These are phyloP conservation scores for Xyrichtys novacula DNA, from an alignment of 2,797 vertebrate genomes.

Conservation along the genomic window DNA sequence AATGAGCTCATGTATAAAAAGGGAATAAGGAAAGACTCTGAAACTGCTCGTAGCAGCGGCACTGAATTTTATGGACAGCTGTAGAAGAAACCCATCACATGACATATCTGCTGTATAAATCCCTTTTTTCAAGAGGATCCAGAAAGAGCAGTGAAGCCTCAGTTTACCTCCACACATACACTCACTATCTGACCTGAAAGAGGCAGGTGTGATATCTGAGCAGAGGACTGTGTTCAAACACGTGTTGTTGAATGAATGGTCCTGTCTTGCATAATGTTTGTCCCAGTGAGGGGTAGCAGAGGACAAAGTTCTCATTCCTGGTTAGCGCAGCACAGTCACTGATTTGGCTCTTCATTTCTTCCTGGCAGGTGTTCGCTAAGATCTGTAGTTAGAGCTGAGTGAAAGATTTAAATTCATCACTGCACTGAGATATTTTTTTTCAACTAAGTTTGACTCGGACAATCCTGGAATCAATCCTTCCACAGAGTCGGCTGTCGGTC, in stretches of 20 bases:
- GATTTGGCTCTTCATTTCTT: constrained; percentile 3
- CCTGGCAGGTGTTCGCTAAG: constrained; percentile 19
- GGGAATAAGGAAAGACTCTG: not conserved
- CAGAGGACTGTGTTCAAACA: constrained; percentile 8
- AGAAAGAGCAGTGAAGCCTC: not conserved
- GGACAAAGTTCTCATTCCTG: constrained; percentile 63
- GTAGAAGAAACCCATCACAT: not conserved
- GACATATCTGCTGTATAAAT: constrained; percentile 1
- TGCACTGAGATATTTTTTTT: no score
- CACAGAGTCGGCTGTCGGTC: no score
- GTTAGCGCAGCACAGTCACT: constrained; percentile 28
- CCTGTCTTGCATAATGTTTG: constrained; percentile 53
- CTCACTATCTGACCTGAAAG: not conserved
- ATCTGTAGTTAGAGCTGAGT: no score
- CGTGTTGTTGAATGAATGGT: constrained; percentile 24
- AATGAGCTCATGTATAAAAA: constrained; percentile 11
- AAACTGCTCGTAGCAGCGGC: not conserved
- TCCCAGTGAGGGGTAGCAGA: constrained; percentile 23
- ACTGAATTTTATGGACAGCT: not conserved
- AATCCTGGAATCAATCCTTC: no score
- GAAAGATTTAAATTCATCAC: no score
- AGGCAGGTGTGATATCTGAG: not conserved
- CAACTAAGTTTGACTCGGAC: no score
- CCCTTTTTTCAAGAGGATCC: not conserved
- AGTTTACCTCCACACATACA: not conserved